Conservation (phyloP, 2,888 invertebrate species). For the Ophonus ardosiacus region DNA sequence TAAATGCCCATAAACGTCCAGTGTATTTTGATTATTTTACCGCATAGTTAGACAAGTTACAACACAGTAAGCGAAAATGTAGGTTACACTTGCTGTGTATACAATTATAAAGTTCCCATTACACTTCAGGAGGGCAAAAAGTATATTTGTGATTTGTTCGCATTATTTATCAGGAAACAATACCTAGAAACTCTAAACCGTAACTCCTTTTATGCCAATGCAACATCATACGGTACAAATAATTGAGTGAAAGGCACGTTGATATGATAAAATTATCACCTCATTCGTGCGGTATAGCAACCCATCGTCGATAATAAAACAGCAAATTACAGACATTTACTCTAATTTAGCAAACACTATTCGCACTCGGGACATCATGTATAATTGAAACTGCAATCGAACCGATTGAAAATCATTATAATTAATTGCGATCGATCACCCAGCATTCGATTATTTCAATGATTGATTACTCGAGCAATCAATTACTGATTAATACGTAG, state of each 20-base stretch:
- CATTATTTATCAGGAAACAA: no score
- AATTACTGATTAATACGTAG: slow-evolving; percentile 57
- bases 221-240: neutral
- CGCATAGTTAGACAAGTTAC: no score
- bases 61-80: no score
- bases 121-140: no score
- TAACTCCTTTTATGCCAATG: neutral
- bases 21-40: no score
- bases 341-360: slow-evolving; percentile 10
- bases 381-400: neutral
- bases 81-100: no score
- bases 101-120: no score
- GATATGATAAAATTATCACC: neutral
- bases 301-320: neutral
- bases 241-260: neutral
- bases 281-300: neutral
- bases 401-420: slow-evolving; percentile 44
- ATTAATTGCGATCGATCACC: slow-evolving; percentile 44
- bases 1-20: no score
- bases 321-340: slow-evolving; percentile 26
- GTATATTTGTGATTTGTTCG: no score
- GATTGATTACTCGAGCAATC: slow-evolving; percentile 49
- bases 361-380: neutral
- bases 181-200: neutral
- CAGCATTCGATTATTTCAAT: slow-evolving; percentile 53